These are phyloP conservation scores for Poeciliopsis retropinna DNA, from an alignment of 2,113 vertebrate species.

Conservation along the genomic window DNA sequence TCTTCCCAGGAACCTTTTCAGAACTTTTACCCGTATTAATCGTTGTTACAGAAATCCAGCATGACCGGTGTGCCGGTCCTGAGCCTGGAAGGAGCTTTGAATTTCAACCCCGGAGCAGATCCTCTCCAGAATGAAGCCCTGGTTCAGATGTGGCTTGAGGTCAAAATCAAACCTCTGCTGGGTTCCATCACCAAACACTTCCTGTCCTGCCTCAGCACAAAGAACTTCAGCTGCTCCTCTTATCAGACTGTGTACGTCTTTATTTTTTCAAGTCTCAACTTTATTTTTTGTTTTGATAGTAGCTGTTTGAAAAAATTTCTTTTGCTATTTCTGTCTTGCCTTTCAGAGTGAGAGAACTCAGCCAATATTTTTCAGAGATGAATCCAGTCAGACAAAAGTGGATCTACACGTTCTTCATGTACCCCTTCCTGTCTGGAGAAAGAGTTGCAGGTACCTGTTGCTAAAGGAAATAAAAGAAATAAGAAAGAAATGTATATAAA, in stretches of 20 bases:
- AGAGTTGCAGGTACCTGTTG: constrained; percentile 60
- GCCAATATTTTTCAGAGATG: constrained; percentile 72
- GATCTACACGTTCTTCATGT: constrained; percentile 79
- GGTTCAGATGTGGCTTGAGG: constrained; percentile 75
- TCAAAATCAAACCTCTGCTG: constrained; percentile 75
- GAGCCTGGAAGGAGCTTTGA: constrained; percentile 53
- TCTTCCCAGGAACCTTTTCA: neutral
- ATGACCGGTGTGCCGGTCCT: constrained; percentile 53
- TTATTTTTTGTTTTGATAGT: neutral
- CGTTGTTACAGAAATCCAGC: constrained; percentile 63
- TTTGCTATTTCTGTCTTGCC: neutral
- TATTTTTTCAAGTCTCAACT: neutral
- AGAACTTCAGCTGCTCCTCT: constrained; percentile 78
- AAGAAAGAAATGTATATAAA: too few relatives aligned
- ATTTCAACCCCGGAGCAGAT: constrained; percentile 22
- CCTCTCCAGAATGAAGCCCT: constrained; percentile 67
- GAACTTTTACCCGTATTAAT: too few relatives aligned
- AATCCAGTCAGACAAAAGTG: constrained; percentile 69
- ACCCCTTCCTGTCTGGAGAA: constrained; percentile 77
- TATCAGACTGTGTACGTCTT: constrained; percentile 75
- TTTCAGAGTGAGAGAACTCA: constrained; percentile 68
- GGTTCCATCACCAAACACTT: constrained; percentile 71
- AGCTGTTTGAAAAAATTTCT: neutral
- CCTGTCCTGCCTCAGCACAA: constrained; percentile 79
- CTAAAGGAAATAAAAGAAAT: neutral